phyloP scores from a whole-genome alignment of 2,888 invertebrate species.

The Galerucella nymphaeae region DNA sequence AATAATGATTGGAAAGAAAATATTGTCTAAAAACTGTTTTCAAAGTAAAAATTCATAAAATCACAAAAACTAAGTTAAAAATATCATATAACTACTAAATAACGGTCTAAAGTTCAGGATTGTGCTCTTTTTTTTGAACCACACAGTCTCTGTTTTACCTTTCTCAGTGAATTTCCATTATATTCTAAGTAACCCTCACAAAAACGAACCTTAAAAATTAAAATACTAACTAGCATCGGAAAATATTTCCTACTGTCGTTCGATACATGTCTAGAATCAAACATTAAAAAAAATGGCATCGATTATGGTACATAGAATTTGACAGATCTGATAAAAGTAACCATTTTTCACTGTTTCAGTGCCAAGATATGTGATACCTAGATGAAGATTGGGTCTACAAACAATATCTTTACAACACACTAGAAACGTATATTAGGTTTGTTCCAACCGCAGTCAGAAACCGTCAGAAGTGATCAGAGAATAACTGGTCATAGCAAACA shows the following conservation, averaged over 20 bases:
- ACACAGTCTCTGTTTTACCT: too few relatives aligned
- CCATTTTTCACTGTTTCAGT: not conserved
- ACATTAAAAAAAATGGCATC: slow-evolving; percentile 3
- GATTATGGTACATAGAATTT: slow-evolving; percentile 1
- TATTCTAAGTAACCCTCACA: not conserved
- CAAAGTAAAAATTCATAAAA: too few relatives aligned
- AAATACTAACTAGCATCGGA: not conserved
- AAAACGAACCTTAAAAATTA: not conserved
- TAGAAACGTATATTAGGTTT: slow-evolving; percentile 3
- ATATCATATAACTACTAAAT: too few relatives aligned
- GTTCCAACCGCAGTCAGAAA: too few relatives aligned
- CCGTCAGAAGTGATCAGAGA: too few relatives aligned
- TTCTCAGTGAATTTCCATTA: not conserved
- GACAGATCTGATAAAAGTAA: slow-evolving; percentile 14
- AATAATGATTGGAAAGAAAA: too few relatives aligned
- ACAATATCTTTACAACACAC: not conserved
- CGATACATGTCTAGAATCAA: slow-evolving; percentile 4
- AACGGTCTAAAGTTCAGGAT: too few relatives aligned
- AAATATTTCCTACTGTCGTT: not conserved
- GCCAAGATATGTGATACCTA: not conserved
- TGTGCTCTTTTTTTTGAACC: too few relatives aligned
- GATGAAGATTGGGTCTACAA: not conserved
- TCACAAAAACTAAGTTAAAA: too few relatives aligned
- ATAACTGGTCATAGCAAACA: too few relatives aligned
- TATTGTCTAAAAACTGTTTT: too few relatives aligned